These are phyloP conservation scores for Pollenia amentaria DNA, from an alignment of 2,888 invertebrate species.

Conservation along the genomic window DNA sequence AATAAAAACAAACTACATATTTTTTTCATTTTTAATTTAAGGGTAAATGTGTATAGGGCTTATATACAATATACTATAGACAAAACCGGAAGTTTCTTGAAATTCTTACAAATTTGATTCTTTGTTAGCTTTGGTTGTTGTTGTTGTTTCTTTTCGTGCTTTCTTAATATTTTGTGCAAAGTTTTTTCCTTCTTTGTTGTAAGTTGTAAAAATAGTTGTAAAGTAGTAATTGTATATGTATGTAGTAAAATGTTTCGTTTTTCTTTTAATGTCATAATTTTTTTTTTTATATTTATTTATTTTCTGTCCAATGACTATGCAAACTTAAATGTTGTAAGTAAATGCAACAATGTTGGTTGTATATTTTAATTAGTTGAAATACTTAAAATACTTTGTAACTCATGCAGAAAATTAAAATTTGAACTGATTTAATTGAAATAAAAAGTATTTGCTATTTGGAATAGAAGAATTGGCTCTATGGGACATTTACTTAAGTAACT, in stretches of 20 bases:
- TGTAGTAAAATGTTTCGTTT: conserved; percentile 20
- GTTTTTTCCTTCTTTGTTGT: neutral
- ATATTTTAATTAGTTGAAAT: conserved; percentile 50
- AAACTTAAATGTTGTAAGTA: neutral
- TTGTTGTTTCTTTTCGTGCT: neutral
- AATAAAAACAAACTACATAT: neutral
- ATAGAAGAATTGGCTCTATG: too few species aligned
- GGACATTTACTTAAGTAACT: too few species aligned
- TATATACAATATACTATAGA: neutral
- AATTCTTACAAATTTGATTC: conserved; percentile 20
- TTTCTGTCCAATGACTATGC: neutral
- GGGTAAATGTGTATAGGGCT: neutral
- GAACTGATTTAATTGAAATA: too few species aligned
- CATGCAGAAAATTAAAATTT: conserved; percentile 28
- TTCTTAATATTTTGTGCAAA: conserved; percentile 3
- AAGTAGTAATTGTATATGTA: neutral
- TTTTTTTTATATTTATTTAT: neutral
- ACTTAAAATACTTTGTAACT: conserved; percentile 32
- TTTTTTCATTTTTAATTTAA: neutral
- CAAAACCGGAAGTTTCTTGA: conserved; percentile 47
- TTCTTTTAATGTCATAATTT: conserved; percentile 25
- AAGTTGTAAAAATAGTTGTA: conserved; percentile 18
- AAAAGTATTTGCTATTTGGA: too few species aligned
- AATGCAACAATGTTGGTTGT: conserved; percentile 32
- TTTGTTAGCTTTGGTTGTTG: neutral